Conservation (phyloP, 1,140 invertebrate genomes). For the Anagrus nilaparvatae region DNA sequence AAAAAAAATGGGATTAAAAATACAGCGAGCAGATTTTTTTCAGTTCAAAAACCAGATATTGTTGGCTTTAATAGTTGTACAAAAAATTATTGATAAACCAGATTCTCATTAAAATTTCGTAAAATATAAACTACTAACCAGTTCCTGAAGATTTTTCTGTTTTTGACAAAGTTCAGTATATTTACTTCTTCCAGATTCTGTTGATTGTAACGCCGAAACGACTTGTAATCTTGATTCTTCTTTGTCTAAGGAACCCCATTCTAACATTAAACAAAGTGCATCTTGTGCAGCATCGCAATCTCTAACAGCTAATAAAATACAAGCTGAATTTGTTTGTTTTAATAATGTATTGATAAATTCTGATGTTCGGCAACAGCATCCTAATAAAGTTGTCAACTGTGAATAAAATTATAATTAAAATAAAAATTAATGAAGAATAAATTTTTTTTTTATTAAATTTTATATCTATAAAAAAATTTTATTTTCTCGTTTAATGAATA, state of each 20-base stretch:
- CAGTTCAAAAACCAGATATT: too few species aligned
- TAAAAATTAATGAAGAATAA: neutral
- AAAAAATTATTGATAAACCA: too few species aligned
- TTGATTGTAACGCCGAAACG: slow-evolving; percentile 71
- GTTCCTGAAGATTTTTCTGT: slow-evolving; percentile 64
- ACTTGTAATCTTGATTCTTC: slow-evolving; percentile 65
- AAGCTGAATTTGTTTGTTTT: slow-evolving; percentile 60
- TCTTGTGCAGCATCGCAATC: slow-evolving; percentile 60
- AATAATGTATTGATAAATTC: slow-evolving; percentile 61
- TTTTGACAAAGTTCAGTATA: slow-evolving; percentile 66
- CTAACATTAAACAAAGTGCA: slow-evolving; percentile 70
- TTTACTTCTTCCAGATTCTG: slow-evolving; percentile 55
- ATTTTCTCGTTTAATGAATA: neutral
- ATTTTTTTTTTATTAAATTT: neutral
- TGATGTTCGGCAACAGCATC: slow-evolving; percentile 71
- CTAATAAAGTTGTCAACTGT: slow-evolving; percentile 60
- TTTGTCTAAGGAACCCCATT: slow-evolving; percentile 61
- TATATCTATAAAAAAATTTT: neutral
- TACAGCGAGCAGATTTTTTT: too few species aligned
- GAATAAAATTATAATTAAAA: neutral
- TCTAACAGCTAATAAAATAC: slow-evolving; percentile 63
- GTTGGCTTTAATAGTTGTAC: too few species aligned
- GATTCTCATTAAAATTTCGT: too few species aligned
- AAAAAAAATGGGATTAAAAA: too few species aligned
- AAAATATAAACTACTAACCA: slow-evolving; percentile 45